phyloP scores from a whole-genome alignment of 2,113 vertebrate genomes.

The Tyto alba region DNA sequence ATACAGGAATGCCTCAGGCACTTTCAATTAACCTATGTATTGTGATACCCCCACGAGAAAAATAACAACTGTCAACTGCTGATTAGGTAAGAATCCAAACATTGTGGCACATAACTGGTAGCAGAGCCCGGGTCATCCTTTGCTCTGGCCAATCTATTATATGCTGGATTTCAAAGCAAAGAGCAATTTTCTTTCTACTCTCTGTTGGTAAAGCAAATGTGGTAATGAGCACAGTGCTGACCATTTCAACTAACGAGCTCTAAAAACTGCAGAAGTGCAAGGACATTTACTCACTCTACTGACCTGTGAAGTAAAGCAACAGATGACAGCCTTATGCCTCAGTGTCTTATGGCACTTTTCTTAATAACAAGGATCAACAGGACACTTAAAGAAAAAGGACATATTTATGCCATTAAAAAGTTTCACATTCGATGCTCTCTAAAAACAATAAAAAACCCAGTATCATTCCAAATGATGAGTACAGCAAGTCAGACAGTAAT shows the following conservation, averaged over 20 bases:
- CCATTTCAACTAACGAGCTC: background rate
- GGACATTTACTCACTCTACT: background rate
- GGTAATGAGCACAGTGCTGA: background rate
- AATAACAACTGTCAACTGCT: background rate
- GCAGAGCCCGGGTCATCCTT: background rate
- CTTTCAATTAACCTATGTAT: background rate
- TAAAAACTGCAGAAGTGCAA: background rate
- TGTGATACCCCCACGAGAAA: background rate
- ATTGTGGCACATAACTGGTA: accelerated
- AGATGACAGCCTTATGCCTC: background rate
- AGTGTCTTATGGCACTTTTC: background rate
- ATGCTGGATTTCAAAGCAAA: background rate
- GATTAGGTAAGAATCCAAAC: background rate
- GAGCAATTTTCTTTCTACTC: background rate
- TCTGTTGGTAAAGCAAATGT: background rate
- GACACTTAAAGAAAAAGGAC: background rate
- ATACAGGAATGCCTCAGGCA: background rate
- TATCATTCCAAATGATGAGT: background rate
- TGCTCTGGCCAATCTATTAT: background rate
- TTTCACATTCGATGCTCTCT: background rate
- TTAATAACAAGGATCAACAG: background rate
- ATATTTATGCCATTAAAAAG: background rate
- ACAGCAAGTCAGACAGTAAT: background rate
- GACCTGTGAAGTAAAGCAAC: background rate
- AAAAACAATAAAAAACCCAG: background rate